Evolutionary conservation across 2,113 vertebrate genomes (phyloP).

Genomic region (Pelusios castaneus): DNA sequence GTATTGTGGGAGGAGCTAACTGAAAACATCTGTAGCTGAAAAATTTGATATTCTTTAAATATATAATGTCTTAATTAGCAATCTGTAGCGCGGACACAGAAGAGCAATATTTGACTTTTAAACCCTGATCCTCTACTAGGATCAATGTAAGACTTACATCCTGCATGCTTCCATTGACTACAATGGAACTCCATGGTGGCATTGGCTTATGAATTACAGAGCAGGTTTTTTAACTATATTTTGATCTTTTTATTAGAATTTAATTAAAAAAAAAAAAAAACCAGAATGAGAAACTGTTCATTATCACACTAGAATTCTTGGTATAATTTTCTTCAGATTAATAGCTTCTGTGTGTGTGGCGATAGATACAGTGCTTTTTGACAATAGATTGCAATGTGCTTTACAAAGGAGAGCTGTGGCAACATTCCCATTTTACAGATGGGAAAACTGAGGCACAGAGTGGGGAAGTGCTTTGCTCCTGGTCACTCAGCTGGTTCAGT

Average conservation of each 20-base stretch:
- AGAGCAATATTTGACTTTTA: not conserved
- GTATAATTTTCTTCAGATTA: not conserved
- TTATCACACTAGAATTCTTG: not conserved
- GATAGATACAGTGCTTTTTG: not conserved
- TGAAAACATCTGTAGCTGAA: not conserved
- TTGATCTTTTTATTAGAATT: not conserved
- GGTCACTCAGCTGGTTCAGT: not conserved
- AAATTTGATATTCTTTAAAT: not conserved
- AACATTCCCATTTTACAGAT: not conserved
- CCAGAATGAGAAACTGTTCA: not conserved
- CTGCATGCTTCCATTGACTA: not conserved
- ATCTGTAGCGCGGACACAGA: not conserved
- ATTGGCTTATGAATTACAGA: not conserved
- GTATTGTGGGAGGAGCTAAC: not conserved
- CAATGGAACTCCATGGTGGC: not conserved
- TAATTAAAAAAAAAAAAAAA: not conserved
- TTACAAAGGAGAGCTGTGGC: not conserved
- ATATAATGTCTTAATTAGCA: not conserved
- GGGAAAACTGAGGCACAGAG: not conserved
- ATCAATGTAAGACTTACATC: fast-evolving
- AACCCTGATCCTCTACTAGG: fast-evolving
- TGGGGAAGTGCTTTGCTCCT: not conserved
- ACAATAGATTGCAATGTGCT: not conserved
- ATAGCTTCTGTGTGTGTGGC: not conserved
- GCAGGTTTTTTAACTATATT: not conserved